A percentile compares a stretch with the other conserved stretches of the same genome.
Conservation (phyloP, 2,797 vertebrate species). For the Serranus cabrilla region DNA sequence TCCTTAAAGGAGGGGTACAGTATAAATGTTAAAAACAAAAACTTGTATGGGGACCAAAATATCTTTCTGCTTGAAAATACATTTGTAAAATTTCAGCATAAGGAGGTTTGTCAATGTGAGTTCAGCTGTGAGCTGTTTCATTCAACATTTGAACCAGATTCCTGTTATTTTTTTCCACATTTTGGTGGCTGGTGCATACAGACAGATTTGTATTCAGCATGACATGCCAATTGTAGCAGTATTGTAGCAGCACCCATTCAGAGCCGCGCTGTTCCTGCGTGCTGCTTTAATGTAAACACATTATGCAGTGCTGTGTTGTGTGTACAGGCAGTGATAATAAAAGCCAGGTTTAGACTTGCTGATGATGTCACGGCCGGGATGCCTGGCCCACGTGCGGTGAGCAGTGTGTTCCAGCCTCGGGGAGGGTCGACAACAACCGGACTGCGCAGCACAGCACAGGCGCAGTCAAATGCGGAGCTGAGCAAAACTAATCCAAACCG, state of each 20-base stretch:
- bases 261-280: background rate
- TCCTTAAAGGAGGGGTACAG: background rate
- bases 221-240: background rate
- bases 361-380: constrained; percentile 70
- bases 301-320: background rate
- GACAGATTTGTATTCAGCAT: background rate
- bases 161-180: background rate
- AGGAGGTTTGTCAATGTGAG: background rate
- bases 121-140: background rate
- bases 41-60: background rate
- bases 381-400: constrained; percentile 59
- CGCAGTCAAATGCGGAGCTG: constrained; percentile 48
- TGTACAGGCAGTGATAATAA: background rate
- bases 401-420: constrained; percentile 41
- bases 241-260: background rate
- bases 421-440: constrained; percentile 51
- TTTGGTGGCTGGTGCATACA: background rate
- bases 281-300: constrained; percentile 24
- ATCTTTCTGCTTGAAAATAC: background rate
- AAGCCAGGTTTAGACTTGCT: constrained; percentile 27
- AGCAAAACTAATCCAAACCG: constrained; percentile 6
- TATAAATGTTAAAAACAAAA: background rate
- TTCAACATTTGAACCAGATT: background rate
- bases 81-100: background rate
- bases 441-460: constrained; percentile 35